Conservation (phyloP, 2,113 vertebrate species). For the Bos taurus region DNA sequence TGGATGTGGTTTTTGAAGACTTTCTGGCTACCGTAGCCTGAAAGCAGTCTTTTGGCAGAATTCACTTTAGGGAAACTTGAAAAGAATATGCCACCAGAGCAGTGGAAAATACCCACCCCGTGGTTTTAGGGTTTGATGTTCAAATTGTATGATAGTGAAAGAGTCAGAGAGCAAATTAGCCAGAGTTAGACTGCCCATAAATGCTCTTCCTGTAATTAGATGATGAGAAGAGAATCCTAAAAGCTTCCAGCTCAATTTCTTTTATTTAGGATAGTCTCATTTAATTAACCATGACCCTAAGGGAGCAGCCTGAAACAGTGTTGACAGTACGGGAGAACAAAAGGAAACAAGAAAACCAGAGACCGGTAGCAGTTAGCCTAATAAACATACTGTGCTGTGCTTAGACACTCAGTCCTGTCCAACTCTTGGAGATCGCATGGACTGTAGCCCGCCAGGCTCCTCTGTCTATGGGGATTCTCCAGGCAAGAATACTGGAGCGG, state of each 20-base stretch:
- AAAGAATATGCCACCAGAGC: neutral
- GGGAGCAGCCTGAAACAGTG: constrained; percentile 29
- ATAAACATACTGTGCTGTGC: neutral
- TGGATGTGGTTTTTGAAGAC: constrained; percentile 29
- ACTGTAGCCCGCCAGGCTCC: neutral
- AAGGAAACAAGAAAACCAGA: constrained; percentile 11
- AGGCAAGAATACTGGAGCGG: neutral
- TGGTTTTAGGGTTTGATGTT: constrained; percentile 37
- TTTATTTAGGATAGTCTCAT: constrained; percentile 55
- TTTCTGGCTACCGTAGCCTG: constrained; percentile 9
- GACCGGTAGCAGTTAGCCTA: constrained; percentile 38
- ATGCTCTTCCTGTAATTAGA: constrained; percentile 43
- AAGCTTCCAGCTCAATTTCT: constrained; percentile 47
- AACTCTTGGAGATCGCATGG: neutral
- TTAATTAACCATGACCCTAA: constrained; percentile 57
- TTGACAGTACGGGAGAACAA: neutral
- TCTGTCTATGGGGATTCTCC: neutral
- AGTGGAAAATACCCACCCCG: constrained; percentile 15
- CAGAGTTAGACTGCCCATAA: constrained; percentile 45
- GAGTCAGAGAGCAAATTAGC: constrained; percentile 17
- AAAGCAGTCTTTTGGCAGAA: constrained; percentile 22
- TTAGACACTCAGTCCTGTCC: neutral
- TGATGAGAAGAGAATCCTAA: constrained; percentile 63
- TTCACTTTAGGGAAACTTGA: neutral
- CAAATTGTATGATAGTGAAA: constrained; percentile 32